Base-by-base conservation (phyloP, 2,888 invertebrate species). In the Julus scanicus region DNA sequence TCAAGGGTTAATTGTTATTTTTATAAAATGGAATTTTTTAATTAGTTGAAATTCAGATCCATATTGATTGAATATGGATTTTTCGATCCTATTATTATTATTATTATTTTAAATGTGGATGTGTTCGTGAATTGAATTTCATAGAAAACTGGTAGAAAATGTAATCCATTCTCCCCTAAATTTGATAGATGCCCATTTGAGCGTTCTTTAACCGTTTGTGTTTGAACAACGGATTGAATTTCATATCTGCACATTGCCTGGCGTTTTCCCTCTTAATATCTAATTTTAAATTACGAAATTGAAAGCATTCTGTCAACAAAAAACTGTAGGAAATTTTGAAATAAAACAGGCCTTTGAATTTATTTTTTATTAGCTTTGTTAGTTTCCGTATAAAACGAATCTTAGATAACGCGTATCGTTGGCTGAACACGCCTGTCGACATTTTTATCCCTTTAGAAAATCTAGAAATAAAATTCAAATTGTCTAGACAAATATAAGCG, bases 171-270 rank as follows among this genome's bases (percentile, higher is more conserved):
- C 6, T n/a, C 1, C 57, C 17, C 57, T 57, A 17, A 15, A 57
- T n/a, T 57, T 57, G 57, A 57, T n/a, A n/a, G 57, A 57, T 57
- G 17, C 57, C 17, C 17, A 57, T 57, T 57, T 57, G 17, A 57
- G n/a, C 53, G 53, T 53, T 13, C 9, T 53, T 53, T 53, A 53
- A 53, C 8, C 17, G 57, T 57, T 57, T n/a, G 17, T 57, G 57
- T 57, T 57, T 57, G 57, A 57, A 57, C 57, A 57, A n/a, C n/a
- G 57, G 57, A 57, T 57, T 57, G 57, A 57, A 57, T 57, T 57
- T 57, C 17, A 57, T 57, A 57, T 57, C 57, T 57, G 57, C 17
- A 57, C 57, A n/a, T 57, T 57, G 57, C 57, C 57, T 57, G 57
- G 57, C 57, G 57, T 57, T 57, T 57, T 17, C 57, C 57, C 57